Conservation (phyloP, 2,797 vertebrate species). For the Spea hammondii region DNA sequence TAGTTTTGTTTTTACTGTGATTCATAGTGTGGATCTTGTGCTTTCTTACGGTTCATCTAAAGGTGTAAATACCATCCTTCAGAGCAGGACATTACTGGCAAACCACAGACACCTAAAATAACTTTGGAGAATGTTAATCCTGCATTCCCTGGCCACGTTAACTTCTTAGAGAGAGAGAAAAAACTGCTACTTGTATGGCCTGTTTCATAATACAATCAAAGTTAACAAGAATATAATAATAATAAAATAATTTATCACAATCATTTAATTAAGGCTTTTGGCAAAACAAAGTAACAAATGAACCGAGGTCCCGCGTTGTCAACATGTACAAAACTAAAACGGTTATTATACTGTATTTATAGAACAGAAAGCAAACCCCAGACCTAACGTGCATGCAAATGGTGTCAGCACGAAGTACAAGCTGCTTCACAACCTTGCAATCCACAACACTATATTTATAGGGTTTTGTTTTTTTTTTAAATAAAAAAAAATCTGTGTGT, state of each 20-base stretch:
- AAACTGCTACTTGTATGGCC: neutral
- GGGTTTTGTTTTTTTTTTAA: no score
- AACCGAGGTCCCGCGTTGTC: no score
- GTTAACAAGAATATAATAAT: no score
- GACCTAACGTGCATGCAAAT: no score
- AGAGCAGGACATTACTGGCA: constrained; percentile 31
- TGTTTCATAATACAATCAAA: neutral
- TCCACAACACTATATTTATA: no score
- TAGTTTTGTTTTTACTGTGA: no score
- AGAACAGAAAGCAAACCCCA: no score
- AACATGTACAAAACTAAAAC: no score
- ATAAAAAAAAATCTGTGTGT: neutral
- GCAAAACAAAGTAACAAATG: neutral
- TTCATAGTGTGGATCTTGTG: neutral
- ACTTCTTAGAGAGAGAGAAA: constrained; percentile 26
- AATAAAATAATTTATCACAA: no score
- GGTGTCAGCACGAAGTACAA: no score
- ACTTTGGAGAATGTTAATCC: constrained; percentile 29
- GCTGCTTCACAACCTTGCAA: no score
- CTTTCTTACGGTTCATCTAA: neutral
- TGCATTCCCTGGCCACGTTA: constrained; percentile 13
- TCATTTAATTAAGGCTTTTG: neutral
- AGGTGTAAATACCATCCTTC: constrained; percentile 12
- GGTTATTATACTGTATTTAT: no score
- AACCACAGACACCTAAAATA: constrained; percentile 24